Conservation (phyloP, 2,113 vertebrate genomes). For the Chaetodon trifascialis region DNA sequence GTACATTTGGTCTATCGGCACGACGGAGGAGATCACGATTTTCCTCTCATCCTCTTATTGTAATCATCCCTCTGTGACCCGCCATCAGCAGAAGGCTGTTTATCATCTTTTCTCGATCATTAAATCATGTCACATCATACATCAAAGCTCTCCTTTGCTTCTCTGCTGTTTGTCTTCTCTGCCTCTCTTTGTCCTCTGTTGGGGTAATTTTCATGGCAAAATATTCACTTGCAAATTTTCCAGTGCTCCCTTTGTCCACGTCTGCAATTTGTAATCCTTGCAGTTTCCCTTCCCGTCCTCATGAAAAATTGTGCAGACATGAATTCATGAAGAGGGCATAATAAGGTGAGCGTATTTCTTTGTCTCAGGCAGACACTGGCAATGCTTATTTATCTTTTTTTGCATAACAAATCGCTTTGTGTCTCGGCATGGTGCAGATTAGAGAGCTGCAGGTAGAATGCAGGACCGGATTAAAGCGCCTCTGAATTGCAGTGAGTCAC, state of each 20-base stretch:
- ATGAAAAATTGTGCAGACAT: constrained; percentile 23
- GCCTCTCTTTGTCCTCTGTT: constrained; percentile 5
- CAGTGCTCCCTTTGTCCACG: neutral
- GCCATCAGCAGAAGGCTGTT: constrained; percentile 24
- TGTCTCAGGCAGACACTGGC: constrained; percentile 14
- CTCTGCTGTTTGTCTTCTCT: constrained; percentile 7
- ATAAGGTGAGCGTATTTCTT: constrained; percentile 11
- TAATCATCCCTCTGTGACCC: constrained; percentile 20
- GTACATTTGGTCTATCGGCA: constrained; percentile 1
- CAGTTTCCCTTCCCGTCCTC: neutral
- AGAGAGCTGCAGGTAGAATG: neutral
- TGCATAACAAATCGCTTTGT: constrained; percentile 9
- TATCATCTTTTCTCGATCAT: constrained; percentile 33
- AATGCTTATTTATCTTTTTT: constrained; percentile 15
- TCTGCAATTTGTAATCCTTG: constrained; percentile 13
- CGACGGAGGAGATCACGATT: constrained; percentile 14
- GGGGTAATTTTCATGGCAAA: neutral
- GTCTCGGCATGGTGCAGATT: neutral
- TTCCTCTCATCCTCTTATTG: constrained; percentile 23
- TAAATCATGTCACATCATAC: constrained; percentile 37
- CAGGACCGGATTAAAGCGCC: constrained; percentile 9
- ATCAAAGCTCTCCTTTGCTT: constrained; percentile 33
- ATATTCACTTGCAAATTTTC: constrained; percentile 3
- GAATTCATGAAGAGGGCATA: constrained; percentile 16
- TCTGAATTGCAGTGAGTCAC: constrained; percentile 20